Base-by-base conservation (phyloP, 2,797 vertebrate species). In the Silurus lanzhouensis region DNA sequence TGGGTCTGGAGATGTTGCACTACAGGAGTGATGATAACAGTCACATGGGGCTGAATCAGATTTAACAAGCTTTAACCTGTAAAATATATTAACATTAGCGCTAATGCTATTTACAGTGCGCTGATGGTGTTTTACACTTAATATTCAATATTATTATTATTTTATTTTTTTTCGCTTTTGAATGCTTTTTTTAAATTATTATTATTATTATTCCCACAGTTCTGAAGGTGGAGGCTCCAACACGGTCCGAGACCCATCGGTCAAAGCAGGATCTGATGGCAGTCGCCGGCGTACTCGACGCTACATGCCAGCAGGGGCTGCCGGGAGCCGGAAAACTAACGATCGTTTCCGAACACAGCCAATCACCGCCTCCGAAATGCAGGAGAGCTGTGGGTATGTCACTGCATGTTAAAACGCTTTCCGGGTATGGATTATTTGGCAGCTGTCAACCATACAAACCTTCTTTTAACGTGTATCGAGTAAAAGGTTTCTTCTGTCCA, bases 261-360 rank as follows among this genome's bases (percentile, higher is more conserved):
- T 90, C 84, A 93, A 89, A 87, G 89, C 90, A 0, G 91, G 88
- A 48, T 31, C 90, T 0, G 94, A 95, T 20, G 93, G 88, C 22
- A 78, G 88, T 17, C 92, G 93, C 2, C 91, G 93, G 0, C 93
- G 94, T 81, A 85, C 92, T 27, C 92, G 94, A 0, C 93, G 94
- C 0, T 95, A 94, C 91, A 86, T 94, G n/a, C 92, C 92, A 0
- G 83, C 87, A 0, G 91, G 89, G 3, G 7, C 92, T 0, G 87
- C 88, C 0, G 90, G 84, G 1, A 88, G 90, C 27, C 94, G 95
- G 84, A 96, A 95, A 90, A 92, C 87, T 83, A 90, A 85, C 46
- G 95, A 95, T 20, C 95, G 95, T 83, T 96, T 96, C 92, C 91
- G 94, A 91, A 96, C 95, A 0, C 95, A 96, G 88, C 96, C 96